A percentile compares a stretch with the other conserved stretches of the same genome.
Conservation (phyloP, 2,888 invertebrate species). For the Apeira syringaria region DNA sequence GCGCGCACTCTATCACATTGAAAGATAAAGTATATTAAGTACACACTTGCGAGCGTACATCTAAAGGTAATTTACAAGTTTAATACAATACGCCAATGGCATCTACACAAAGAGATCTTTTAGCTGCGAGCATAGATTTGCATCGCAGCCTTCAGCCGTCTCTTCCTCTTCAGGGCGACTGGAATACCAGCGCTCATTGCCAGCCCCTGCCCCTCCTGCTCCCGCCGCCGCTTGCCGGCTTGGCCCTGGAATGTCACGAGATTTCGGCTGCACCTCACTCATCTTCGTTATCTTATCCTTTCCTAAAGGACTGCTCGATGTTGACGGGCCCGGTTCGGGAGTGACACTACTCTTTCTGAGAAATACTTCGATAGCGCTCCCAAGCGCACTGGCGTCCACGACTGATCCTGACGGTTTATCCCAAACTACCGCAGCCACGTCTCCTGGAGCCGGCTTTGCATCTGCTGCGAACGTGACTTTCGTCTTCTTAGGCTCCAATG, state of each 20-base stretch:
- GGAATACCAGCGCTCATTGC: slow-evolving; percentile 84
- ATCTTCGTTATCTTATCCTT: slow-evolving; percentile 49
- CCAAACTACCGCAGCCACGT: slow-evolving; percentile 87
- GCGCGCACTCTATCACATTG: slow-evolving; percentile 79
- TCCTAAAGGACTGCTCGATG: slow-evolving; percentile 45
- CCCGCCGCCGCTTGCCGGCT: slow-evolving; percentile 36
- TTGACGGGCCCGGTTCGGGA: slow-evolving; percentile 64
- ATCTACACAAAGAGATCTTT: slow-evolving; percentile 94
- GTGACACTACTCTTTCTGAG: slow-evolving; percentile 83
- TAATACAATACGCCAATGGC: slow-evolving; percentile 46
- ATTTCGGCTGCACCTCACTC: slow-evolving; percentile 65
- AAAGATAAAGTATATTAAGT: slow-evolving; percentile 75
- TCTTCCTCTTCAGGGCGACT: slow-evolving; percentile 88
- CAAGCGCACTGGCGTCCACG: slow-evolving; percentile 91
- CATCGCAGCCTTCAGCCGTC: slow-evolving; percentile 89
- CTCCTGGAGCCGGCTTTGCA: slow-evolving; percentile 81
- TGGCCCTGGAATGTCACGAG: slow-evolving; percentile 59
- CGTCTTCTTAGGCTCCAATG: slow-evolving; percentile 71
- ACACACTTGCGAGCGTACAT: slow-evolving; percentile 54
- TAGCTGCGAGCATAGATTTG: slow-evolving; percentile 91
- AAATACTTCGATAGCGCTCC: slow-evolving; percentile 93
- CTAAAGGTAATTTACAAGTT: slow-evolving; percentile 70
- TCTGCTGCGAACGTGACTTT: slow-evolving; percentile 86
- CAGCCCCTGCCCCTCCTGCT: slow-evolving; percentile 31
- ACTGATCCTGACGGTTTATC: slow-evolving; percentile 90